A percentile compares a stretch with the other conserved stretches of the same genome.
phyloP scores from a whole-genome alignment of 2,888 invertebrate species.

The Catocala sponsa region DNA sequence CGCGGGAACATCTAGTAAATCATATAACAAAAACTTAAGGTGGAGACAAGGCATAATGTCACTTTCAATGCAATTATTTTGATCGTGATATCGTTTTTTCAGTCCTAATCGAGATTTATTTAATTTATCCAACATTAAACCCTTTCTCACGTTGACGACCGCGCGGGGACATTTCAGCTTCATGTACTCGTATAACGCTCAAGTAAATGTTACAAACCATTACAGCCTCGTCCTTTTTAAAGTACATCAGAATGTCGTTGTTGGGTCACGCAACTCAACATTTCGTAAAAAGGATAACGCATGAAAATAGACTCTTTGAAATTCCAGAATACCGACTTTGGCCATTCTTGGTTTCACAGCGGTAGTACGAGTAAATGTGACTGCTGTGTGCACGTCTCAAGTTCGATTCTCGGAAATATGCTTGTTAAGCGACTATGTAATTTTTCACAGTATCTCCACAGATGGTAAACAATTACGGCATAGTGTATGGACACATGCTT shows the following conservation, averaged over 20 bases:
- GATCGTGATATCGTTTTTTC: background rate
- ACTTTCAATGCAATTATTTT: background rate
- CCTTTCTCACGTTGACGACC: constrained; percentile 6
- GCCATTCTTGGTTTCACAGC: too few relatives aligned
- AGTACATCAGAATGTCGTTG: constrained; percentile 2
- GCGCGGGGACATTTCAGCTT: constrained; percentile 15
- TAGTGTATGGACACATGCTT: too few relatives aligned
- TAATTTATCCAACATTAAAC: constrained; percentile 4
- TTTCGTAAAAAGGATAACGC: background rate
- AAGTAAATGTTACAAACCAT: constrained; percentile 19
- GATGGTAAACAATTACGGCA: too few relatives aligned
- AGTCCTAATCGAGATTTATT: constrained; percentile 1
- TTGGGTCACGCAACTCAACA: background rate
- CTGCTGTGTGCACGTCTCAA: too few relatives aligned
- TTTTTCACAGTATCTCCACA: too few relatives aligned
- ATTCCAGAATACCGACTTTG: background rate
- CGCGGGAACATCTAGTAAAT: too few relatives aligned
- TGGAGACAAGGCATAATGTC: too few relatives aligned
- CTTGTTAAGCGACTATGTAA: too few relatives aligned
- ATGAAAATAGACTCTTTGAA: background rate
- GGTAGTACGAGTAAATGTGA: too few relatives aligned
- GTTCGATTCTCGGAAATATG: too few relatives aligned
- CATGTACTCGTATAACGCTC: constrained; percentile 9
- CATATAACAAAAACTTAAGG: too few relatives aligned
- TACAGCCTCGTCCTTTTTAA: constrained; percentile 15